Percentiles rank a stretch among this genome's conserved stretches.
phyloP scores from a whole-genome alignment of 2,888 invertebrate species.

The Drosophila anomalata region DNA sequence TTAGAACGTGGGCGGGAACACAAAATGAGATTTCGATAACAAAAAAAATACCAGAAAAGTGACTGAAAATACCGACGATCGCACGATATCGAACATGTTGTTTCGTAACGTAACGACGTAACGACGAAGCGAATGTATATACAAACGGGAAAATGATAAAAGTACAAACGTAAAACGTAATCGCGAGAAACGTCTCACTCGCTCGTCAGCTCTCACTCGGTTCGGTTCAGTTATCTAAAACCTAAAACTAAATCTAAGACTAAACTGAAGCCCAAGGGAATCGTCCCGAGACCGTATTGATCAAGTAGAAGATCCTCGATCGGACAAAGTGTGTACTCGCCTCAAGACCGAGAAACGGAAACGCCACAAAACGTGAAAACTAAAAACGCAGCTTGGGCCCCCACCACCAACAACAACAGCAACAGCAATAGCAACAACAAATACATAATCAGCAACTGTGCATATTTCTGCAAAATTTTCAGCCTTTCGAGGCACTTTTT shows the following conservation, averaged over 20 bases:
- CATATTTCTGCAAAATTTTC: conserved; percentile 58
- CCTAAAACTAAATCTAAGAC: neutral
- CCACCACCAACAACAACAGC: no score
- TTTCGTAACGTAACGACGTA: no score
- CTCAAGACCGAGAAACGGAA: neutral
- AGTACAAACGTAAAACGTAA: neutral
- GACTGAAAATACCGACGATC: neutral
- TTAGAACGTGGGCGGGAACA: no score
- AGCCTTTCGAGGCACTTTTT: conserved; percentile 28
- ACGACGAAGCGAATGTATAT: no score
- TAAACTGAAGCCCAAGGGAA: neutral
- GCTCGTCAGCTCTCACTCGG: conserved; percentile 1
- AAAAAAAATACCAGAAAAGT: neutral
- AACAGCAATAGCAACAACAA: conserved; percentile 54
- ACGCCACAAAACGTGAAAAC: conserved; percentile 26
- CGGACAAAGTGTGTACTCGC: conserved; percentile 36
- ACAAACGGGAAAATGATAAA: no score
- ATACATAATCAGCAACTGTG: conserved; percentile 69
- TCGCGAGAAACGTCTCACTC: conserved; percentile 1
- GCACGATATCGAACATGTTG: no score
- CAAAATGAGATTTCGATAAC: no score
- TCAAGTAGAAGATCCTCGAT: conserved; percentile 9
- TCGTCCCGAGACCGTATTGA: neutral
- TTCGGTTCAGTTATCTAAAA: conserved; percentile 2
- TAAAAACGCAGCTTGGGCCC: conserved; percentile 23